Base-by-base conservation (phyloP, 23 tunicate genomes). In the Halocynthia aurantium region DNA sequence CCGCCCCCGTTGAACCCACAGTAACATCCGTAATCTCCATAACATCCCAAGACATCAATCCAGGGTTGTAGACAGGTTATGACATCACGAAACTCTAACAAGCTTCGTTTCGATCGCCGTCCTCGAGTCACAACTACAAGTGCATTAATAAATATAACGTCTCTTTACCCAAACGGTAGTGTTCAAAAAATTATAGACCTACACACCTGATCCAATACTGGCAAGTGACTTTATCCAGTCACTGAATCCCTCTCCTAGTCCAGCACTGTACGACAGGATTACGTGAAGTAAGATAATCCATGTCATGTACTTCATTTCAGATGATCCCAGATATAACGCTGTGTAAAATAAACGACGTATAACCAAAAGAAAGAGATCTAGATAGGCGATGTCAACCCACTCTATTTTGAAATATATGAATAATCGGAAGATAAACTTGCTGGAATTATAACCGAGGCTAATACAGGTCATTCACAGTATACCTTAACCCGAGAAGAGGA, bases 21-120 rank as follows among this genome's bases (percentile, higher is more conserved):
- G 72, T 82, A 92, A 54, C 98, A 92, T 50, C 98, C 98, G 78
- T 92, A 92, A 73, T 92, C 93, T 6, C 83, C 85, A 80, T 92
- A 92, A 2, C 64, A 72, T 58, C 69, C 55, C 18, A 90, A 81
- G 20, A 83, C 82, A 60, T 79, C 67, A 6, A 77, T 61, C 98
- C 98, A 92, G 6, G 98, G 98, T 62, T 92, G 98, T 6, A 79
- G 58, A 67, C 98, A 92, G 17, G 73, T 81, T 8, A 92, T 92
- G 5, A 86, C 82, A 75, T 51, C 58, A 57, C 86, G 80, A 69
- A 92, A 92, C 44, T 92, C 80, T 13, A 76, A 51, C 57, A 92
- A 82, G 73, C 93, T 82, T 73, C 98, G 66, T 75, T 92, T 92
- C 40, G 81, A 44, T 82, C 98, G 63, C 50, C 76, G 64, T 31